phyloP scores from a whole-genome alignment of 2,888 invertebrate species.

The Cremastinae sp. region DNA sequence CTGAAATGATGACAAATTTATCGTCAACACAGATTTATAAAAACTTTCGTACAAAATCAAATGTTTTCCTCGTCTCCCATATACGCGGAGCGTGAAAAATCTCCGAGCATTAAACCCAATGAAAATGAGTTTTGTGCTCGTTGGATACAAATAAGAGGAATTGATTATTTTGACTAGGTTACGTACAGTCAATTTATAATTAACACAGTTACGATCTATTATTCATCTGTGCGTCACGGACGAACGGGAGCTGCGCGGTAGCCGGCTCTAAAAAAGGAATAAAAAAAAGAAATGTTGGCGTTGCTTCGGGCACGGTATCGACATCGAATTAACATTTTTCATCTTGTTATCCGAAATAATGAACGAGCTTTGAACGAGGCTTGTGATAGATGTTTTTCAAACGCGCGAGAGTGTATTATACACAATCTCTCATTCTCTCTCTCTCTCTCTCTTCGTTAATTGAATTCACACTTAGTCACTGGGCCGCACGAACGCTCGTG shows the following conservation, averaged over 20 bases:
- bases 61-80: too few relatives aligned
- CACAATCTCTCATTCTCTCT: slow-evolving; percentile 21
- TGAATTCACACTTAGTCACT: slow-evolving; percentile 79
- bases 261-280: neutral
- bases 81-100: too few relatives aligned
- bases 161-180: slow-evolving; percentile 2
- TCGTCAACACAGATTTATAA: too few relatives aligned
- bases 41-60: too few relatives aligned
- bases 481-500: slow-evolving; percentile 68
- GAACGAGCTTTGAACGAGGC: slow-evolving; percentile 76
- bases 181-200: slow-evolving; percentile 30
- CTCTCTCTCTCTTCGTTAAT: slow-evolving; percentile 71
- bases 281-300: slow-evolving; percentile 21
- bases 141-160: neutral
- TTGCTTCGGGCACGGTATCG: slow-evolving; percentile 49
- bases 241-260: slow-evolving; percentile 30
- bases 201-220: slow-evolving; percentile 42
- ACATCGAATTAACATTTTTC: slow-evolving; percentile 72
- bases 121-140: neutral
- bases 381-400: slow-evolving; percentile 78
- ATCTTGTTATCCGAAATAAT: slow-evolving; percentile 76
- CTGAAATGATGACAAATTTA: too few relatives aligned
- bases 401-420: slow-evolving; percentile 62
- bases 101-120: too few relatives aligned
- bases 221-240: slow-evolving; percentile 26